Conservation (phyloP, 92 coral and sea anemone genomes). For the Palythoa grandis region DNA sequence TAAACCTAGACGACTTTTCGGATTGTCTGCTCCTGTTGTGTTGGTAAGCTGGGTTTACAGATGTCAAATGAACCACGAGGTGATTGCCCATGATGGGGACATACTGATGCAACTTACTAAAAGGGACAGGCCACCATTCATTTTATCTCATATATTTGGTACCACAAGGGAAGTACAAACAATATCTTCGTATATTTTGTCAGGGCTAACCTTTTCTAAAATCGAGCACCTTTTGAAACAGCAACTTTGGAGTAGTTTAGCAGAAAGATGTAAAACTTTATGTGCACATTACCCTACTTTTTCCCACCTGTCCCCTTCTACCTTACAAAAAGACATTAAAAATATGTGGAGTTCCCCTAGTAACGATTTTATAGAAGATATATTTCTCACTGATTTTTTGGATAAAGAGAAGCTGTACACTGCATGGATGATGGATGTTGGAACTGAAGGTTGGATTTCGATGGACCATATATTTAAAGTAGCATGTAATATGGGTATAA, state of each 20-base stretch:
- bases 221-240: constrained; percentile 24
- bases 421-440: constrained; percentile 40
- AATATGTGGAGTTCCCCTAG: constrained; percentile 43
- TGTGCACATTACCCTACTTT: constrained; percentile 16
- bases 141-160: constrained; percentile 37
- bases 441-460: constrained; percentile 46
- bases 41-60: constrained; percentile 52
- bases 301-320: constrained; percentile 34
- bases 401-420: constrained; percentile 53
- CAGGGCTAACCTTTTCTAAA: constrained; percentile 42
- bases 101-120: constrained; percentile 27
- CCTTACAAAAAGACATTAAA: constrained; percentile 28
- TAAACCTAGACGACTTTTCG: constrained; percentile 45
- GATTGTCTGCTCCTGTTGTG: constrained; percentile 43
- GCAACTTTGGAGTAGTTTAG: constrained; percentile 41
- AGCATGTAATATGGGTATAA: constrained; percentile 47
- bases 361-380: constrained; percentile 39
- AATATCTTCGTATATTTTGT: constrained; percentile 40
- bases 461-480: constrained; percentile 56
- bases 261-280: constrained; percentile 43
- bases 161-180: constrained; percentile 46
- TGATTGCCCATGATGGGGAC: constrained; percentile 50
- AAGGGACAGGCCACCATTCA: constrained; percentile 43
- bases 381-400: constrained; percentile 47
- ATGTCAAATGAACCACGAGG: constrained; percentile 57